Base-by-base conservation (phyloP, 1,140 invertebrate species). In the Drosophila ficusphila region DNA sequence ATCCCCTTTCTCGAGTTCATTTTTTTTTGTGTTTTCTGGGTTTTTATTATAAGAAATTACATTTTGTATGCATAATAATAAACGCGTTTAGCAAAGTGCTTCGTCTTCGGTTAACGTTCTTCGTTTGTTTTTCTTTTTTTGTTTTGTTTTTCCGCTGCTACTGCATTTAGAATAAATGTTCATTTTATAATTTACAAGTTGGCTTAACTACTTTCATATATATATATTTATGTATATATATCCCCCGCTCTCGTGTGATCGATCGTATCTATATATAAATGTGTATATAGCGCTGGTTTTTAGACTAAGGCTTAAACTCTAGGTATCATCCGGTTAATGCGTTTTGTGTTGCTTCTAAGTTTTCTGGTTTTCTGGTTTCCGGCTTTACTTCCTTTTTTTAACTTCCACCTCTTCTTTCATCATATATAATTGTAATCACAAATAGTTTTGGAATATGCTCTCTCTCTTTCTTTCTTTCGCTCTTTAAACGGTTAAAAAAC, bases 371-470 rank as follows among this genome's bases (percentile, higher is more conserved):
- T 60, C 57, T 44, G 29, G 39, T 39, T 58, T 60, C 38, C 36
- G 21, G 41, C 21, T 12, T 44, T 27, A 14, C 36, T 16, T 52
- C 8, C 21, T 16, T 7, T 14, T n/a, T 9, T 16, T 9, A 9
- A 8, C n/a, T 7, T 49, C 27, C 3, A 8, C n/a, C 12, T 38
- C 47, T 3, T 14, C 33, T 75, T 48, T 34, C 53, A 12, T 65
- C 72, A 76, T 85, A 76, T 85, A 79, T 85, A 85, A 79, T 81
- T 79, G 72, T 86, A 88, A 86, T 86, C 81, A 86, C 81, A 86
- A 88, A 86, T 86, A 86, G 81, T 86, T 86, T 86, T 86, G 81
- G 81, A 86, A 86, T 86, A 86, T 86, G 82, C 82, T 86, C 82
- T 75, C 62, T 56, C 38, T 53, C 48, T 36, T 31, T 36, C 39